Percentiles rank a stretch among this genome's conserved stretches.
These are phyloP conservation scores for Acrocephalus scirpaceus DNA, from an alignment of 2,797 vertebrate species.

Conservation along the genomic window DNA sequence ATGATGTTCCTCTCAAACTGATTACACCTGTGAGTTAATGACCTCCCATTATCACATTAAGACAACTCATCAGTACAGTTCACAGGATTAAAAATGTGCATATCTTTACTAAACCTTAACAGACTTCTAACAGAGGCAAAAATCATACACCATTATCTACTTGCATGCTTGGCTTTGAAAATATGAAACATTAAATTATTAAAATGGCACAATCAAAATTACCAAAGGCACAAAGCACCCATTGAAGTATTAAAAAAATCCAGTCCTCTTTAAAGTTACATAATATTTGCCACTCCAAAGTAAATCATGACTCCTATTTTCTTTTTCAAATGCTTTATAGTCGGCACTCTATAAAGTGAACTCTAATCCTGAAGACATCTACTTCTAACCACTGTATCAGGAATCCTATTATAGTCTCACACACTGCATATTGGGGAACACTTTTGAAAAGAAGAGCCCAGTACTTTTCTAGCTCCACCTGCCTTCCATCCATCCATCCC, in stretches of 20 bases:
- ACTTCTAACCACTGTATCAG: not conserved
- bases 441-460: not conserved
- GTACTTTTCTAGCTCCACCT: not conserved
- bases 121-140: not conserved
- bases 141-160: not conserved
- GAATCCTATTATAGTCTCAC: not conserved
- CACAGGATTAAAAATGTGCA: not conserved
- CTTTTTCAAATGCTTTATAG: not conserved
- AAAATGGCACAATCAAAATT: not conserved
- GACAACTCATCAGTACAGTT: not conserved
- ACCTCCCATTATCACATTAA: not conserved
- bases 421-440: fast-evolving
- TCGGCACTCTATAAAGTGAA: not conserved
- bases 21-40: not conserved
- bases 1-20: not conserved
- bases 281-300: not conserved
- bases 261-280: not conserved
- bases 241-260: not conserved
- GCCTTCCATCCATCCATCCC: not conserved
- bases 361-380: not conserved
- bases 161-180: not conserved
- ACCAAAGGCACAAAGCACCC: not conserved
- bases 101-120: not conserved
- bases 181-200: not conserved
- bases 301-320: not conserved